Evolutionary conservation across 1,140 invertebrate species (phyloP), one percentile per base, ranked within the genome.

Genomic region (Temnothorax longispinosus): DNA sequence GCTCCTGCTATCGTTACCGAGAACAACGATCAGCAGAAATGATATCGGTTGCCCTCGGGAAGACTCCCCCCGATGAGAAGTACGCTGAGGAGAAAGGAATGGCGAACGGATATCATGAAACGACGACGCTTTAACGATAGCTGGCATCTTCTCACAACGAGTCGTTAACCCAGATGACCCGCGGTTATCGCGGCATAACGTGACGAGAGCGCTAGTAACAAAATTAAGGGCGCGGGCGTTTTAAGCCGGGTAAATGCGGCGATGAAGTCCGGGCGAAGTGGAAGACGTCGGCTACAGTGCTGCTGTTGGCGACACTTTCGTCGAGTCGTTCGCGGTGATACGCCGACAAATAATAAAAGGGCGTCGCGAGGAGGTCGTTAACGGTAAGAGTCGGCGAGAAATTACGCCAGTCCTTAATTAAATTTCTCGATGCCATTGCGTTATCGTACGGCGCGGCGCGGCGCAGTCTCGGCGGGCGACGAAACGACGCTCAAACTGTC

Each of bases 351-450:
- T 93, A 91, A 92, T 88, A 92, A 91, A 91, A 89, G 74, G 64
- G 72, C 56, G 80, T 21, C 15, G 80, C 38, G 27, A 74, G 58
- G 82, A 64, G 85, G 89, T 87, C 91, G 89, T 93, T 93, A 91
- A 90, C 85, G 89, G 69, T 69, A 81, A 72, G 80, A 90, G 72
- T 50, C 80, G 60, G 69, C 67, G 87, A 90, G 92, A 91, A 93
- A 93, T 93, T 93, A 93, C 89, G 89, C 85, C 76, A 77, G 84
- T 87, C 88, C 88, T 92, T 93, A 92, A 93, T 93, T 93, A 92
- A 92, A 92, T 93, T 93, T 93, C 92, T 93, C 90, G 90, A 93
- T 91, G 90, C 88, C 76, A 78, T 69, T 85, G 87, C 88, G 86
- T 92, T 93, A 93, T 91, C 88, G 87, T 6, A 7, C 44, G 38